phyloP scores from a whole-genome alignment of 1,140 invertebrate genomes.

The Samia ricini region DNA sequence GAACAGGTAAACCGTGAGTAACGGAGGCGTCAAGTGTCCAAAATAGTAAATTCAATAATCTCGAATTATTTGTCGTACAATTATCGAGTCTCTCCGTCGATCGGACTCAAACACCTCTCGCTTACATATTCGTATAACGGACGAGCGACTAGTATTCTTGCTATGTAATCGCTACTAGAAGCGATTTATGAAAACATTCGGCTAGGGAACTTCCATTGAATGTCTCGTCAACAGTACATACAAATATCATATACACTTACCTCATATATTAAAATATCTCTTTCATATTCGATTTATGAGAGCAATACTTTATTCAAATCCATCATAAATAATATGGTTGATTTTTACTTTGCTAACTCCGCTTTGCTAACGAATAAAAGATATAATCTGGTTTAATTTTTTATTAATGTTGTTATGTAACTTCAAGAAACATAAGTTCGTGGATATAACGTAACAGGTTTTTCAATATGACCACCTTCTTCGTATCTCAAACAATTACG shows the following conservation, averaged over 20 bases:
- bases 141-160: neutral
- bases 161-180: neutral
- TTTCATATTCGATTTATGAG: too few relatives aligned
- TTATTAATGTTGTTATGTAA: neutral
- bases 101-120: constrained; percentile 7
- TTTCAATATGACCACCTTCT: neutral
- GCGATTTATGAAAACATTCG: neutral
- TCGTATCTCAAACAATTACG: constrained; percentile 4
- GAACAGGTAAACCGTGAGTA: constrained; percentile 5
- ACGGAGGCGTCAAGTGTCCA: constrained; percentile 18
- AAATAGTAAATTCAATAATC: constrained; percentile 26
- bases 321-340: too few relatives aligned
- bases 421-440: neutral
- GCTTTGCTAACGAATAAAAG: too few relatives aligned
- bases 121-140: constrained; percentile 16
- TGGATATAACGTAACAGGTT: neutral
- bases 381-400: too few relatives aligned
- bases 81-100: constrained; percentile 13
- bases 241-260: too few relatives aligned
- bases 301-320: too few relatives aligned
- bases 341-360: too few relatives aligned
- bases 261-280: too few relatives aligned
- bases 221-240: too few relatives aligned
- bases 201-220: neutral
- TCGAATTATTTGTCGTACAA: constrained; percentile 19